A percentile compares a stretch with the other conserved stretches of the same genome.
phyloP scores from a whole-genome alignment of 2,113 vertebrate genomes.

The Boleophthalmus pectinirostris region DNA sequence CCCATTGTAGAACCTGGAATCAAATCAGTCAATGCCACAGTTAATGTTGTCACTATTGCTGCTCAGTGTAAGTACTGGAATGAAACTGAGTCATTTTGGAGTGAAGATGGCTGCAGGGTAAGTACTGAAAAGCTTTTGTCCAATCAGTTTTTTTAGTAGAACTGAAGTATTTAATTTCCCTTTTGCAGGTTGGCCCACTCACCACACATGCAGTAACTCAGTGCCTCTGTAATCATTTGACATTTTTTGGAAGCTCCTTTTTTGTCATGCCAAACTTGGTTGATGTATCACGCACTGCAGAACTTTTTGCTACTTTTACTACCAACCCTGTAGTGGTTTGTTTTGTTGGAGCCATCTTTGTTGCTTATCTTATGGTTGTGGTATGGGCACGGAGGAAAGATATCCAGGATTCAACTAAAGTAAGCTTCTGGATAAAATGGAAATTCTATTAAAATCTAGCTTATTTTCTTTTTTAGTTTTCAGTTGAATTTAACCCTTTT shows the following conservation, averaged over 20 bases:
- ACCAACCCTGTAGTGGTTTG: constrained; percentile 91
- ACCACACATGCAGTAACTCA: constrained; percentile 81
- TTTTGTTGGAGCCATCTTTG: constrained; percentile 85
- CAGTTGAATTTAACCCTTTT: neutral
- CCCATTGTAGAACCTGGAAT: constrained; percentile 74
- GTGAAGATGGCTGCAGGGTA: constrained; percentile 86
- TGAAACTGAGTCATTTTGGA: constrained; percentile 80
- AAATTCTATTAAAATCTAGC: neutral
- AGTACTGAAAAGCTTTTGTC: constrained; percentile 42
- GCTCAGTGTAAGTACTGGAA: constrained; percentile 92
- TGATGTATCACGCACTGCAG: constrained; percentile 81
- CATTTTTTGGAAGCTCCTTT: constrained; percentile 93
- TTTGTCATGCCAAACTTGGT: constrained; percentile 88
- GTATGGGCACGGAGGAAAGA: constrained; percentile 93
- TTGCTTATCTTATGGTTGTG: constrained; percentile 82
- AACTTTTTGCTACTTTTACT: constrained; percentile 89
- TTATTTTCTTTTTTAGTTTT: neutral
- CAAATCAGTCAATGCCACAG: constrained; percentile 68
- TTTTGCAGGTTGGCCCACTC: constrained; percentile 84
- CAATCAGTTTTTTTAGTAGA: neutral
- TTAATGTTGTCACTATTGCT: constrained; percentile 82
- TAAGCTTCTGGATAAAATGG: constrained; percentile 38
- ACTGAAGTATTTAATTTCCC: neutral
- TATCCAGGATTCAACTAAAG: constrained; percentile 87
- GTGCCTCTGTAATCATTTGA: constrained; percentile 92